Evolutionary conservation across 2,113 vertebrate species (phyloP), one percentile per base, ranked within the genome.

Genomic region (Myotis brandtii): DNA sequence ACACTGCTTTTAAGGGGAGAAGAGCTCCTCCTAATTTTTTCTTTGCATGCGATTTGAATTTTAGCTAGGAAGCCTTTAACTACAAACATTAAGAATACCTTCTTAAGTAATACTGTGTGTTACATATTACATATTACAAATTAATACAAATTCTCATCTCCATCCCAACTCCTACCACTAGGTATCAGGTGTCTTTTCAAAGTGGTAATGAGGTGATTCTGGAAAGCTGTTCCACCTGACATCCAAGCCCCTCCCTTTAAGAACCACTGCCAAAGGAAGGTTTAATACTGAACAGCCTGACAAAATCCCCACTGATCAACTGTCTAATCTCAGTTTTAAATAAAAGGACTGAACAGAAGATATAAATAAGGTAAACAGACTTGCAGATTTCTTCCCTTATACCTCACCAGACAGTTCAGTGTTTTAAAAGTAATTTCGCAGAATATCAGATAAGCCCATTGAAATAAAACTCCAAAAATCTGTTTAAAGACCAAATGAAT

Each of bases 1-100:
- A 52, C 32, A 54, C 16, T 70, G 30, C 56, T 62, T 54, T 84
- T n/a, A 52, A 62, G 20, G 17, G 6, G 1, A 7, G 17, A 67
- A 43, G 34, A 80, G 0, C 0, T 14, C 18, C 9, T 64, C 79
- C 89, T 75, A 67, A 94, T 20, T 59, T 73, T 76, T 88, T 16
- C 66, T 89, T 52, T 70, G 13, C 11, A 30, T 37, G 16, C 14
- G 25, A 86, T 52, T 37, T 96, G 62, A 79, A 73, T 75, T 89
- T 80, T 81, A 86, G 59, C 17, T 89, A 90, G 9, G 64, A 97
- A 88, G 20, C 20, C 13, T 54, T 91, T 93, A 91, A 90, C n/a
- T 40, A 50, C 1, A 32, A 90, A 91, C 34, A 93, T 54, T 96
- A 80, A 52, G 23, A 93, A 90, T 8, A 85, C 0, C 30, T 59